Evolutionary conservation across 1,140 invertebrate genomes (phyloP), one percentile per base, ranked within the genome.

Genomic region (Lasioglossum albipes): DNA sequence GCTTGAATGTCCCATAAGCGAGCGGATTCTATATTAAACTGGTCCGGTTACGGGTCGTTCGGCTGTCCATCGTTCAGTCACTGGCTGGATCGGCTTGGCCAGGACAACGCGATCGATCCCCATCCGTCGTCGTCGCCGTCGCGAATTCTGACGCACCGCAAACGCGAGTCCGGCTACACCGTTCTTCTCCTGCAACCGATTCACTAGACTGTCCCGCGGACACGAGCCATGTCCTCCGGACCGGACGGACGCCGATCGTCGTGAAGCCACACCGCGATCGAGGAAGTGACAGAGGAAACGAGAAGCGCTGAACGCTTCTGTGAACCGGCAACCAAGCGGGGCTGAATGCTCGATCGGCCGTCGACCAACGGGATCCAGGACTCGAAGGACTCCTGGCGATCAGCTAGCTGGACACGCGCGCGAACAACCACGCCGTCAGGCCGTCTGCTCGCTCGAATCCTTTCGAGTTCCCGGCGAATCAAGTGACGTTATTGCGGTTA

Each of bases 11-110:
- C 52, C 75, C 77, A 84, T 88, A 87, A 85, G 75, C 81, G 82
- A 86, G 79, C 83, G 85, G 78, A 84, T 88, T 88, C 83, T 85
- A 83, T 85, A 88, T 91, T 90, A 88, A 88, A 90, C 84, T 84
- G 83, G 83, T 88, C 86, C 86, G 88, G 84, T 87, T 81, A 85
- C 84, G 70, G 85, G 77, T 84, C 86, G 85, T 85, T 88, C 86
- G 82, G 45, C 84, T 87, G 76, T 71, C 78, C 57, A 75, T 82
- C 79, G 84, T 74, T 88, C 87, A 85, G 84, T 88, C 70, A 62
- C 31, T 77, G 76, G 41, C 20, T 78, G 84, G 83, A 74, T 78
- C 70, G 66, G 79, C 66, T 70, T 10, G 22, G 22, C 66, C 66
- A 64, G 79, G 69, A 42, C 49, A 54, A 57, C 57, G 59, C 36